Base-by-base conservation (phyloP, 1,140 invertebrate species). In the Lasioglossum albipes region DNA sequence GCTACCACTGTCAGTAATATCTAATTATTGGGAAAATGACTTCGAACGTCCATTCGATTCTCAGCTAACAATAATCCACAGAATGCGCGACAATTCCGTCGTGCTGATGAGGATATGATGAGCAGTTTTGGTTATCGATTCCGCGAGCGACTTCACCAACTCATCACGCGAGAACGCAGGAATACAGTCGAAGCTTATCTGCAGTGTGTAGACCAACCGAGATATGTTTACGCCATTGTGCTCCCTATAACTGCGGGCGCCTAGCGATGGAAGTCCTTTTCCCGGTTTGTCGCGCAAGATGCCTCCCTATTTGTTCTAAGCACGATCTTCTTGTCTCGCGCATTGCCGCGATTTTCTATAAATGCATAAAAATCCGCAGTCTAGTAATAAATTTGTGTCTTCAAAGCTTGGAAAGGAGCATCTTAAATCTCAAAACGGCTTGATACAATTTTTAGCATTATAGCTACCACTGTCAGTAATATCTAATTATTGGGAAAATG, bases 221-320 rank as follows among this genome's bases (percentile, higher is more conserved):
- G 84, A 82, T 71, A 75, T 59, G 65, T 76, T 85, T 85, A 71
- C 84, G 83, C 79, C 67, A 84, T 85, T 85, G 81, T 84, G 81
- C 61, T 75, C n/a, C 66, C 69, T 61, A 10, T 22, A 57, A 42
- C 75, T 62, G 73, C 62, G 73, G 57, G 36, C 41, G 42, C 31
- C 57, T 49, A 31, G 62, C 82, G 81, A 71, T 81, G 74, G 13
- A 70, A 74, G 77, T 81, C 76, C 77, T 81, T 59, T 20, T 31
- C 13, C 27, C 42, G 75, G 31, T 80, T 79, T 83, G 52, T 54
- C 52, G 59, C 75, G 65, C 16, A 49, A 66, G 57, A 62, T 54
- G 61, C 22, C 36, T 65, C 45, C 31, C 62, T 65, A 65, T 31
- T 65, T 41, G 31, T 72, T n/a, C 54, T 27, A 13, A 73, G 18